Percentiles rank a stretch among this genome's conserved stretches.
Evolutionary conservation across 2,888 invertebrate species (phyloP).

Genomic region (Rhingia campestris): DNA sequence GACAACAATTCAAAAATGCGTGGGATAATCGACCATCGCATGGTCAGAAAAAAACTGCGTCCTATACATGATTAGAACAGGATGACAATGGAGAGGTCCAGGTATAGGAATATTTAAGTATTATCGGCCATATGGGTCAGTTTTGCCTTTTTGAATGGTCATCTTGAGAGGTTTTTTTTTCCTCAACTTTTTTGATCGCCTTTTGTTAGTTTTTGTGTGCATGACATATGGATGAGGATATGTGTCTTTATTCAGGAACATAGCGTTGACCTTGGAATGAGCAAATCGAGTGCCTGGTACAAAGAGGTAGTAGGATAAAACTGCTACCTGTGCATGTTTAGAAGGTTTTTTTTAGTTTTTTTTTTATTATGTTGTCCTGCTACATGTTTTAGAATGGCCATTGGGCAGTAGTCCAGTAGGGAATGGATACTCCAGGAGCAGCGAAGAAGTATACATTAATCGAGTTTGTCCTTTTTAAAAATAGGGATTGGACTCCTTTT

Average conservation of each 20-base stretch:
- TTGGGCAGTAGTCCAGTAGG: background rate
- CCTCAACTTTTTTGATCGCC: background rate
- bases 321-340: constrained; percentile 40
- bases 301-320: background rate
- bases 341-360: background rate
- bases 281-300: constrained; percentile 17
- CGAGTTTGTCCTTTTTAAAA: constrained; percentile 31
- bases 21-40: constrained; percentile 63
- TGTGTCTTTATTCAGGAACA: constrained; percentile 26
- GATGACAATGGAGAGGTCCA: constrained; percentile 51
- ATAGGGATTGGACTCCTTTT: constrained; percentile 6
- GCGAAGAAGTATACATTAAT: background rate
- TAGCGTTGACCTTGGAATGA: constrained; percentile 42
- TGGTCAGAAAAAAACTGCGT: background rate
- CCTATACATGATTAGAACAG: constrained; percentile 49
- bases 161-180: constrained; percentile 21
- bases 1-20: constrained; percentile 62
- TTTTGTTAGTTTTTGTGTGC: constrained; percentile 11
- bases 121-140: constrained; percentile 52
- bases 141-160: constrained; percentile 65
- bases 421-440: background rate
- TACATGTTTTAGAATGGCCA: background rate
- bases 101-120: constrained; percentile 50
- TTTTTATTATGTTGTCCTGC: background rate
- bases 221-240: constrained; percentile 32